Evolutionary conservation across 2,113 vertebrate genomes (phyloP).

Genomic region (Ploceus nigricollis): DNA sequence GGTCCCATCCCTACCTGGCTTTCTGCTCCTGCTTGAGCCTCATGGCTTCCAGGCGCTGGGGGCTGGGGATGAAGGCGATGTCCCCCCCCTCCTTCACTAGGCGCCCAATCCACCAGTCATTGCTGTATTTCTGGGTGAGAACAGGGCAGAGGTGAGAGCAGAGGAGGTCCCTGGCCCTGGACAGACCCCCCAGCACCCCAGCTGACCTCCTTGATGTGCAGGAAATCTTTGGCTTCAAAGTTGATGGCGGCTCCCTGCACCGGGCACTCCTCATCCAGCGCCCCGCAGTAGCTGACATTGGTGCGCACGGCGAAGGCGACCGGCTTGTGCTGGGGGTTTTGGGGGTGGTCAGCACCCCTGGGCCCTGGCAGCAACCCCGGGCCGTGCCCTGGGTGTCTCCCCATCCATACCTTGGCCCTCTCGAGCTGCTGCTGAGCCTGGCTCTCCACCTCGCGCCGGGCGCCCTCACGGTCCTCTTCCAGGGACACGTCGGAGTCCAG

Average conservation of each 20-base stretch:
- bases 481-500: conserved; percentile 96
- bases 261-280: conserved; percentile 92
- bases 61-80: conserved; percentile 94
- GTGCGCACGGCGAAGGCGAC: conserved; percentile 95
- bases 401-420: conserved; percentile 84
- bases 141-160: neutral
- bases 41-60: conserved; percentile 91
- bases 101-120: conserved; percentile 97
- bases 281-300: conserved; percentile 94
- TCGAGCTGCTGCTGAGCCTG: conserved; percentile 95
- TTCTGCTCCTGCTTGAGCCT: conserved; percentile 95
- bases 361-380: too few species aligned
- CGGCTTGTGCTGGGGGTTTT: conserved; percentile 83
- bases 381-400: neutral
- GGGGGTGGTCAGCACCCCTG: neutral
- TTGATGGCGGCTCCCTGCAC: conserved; percentile 95
- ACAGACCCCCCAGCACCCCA: neutral
- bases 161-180: neutral
- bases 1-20: conserved; percentile 76
- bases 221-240: conserved; percentile 98
- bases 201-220: conserved; percentile 96
- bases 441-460: conserved; percentile 93
- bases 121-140: conserved; percentile 86
- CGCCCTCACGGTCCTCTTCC: conserved; percentile 94
- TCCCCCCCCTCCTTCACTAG: conserved; percentile 94